Percentiles rank a stretch among this genome's conserved stretches.
phyloP scores from a whole-genome alignment of 1,140 invertebrate genomes.

The Drosophila grimshawi region DNA sequence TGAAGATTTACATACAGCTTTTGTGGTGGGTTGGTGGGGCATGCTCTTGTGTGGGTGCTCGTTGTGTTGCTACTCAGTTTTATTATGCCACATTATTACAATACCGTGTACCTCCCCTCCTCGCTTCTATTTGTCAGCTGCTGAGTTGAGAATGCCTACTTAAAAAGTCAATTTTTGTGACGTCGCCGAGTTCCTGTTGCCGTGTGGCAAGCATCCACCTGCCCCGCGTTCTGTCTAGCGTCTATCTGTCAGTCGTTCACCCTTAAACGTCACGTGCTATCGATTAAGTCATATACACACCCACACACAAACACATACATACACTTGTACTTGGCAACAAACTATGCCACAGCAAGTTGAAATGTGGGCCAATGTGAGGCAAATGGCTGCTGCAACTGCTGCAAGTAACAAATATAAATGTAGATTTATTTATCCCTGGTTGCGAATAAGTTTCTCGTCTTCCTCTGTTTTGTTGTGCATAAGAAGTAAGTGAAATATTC shows the following conservation, averaged over 20 bases:
- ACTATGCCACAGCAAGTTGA: conserved; percentile 27
- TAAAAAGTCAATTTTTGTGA: conserved; percentile 78
- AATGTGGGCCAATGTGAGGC: conserved; percentile 37
- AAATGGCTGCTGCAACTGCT: conserved; percentile 12
- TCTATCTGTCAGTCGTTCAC: conserved; percentile 75
- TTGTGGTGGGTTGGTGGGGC: conserved; percentile 16
- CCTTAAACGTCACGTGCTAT: conserved; percentile 78
- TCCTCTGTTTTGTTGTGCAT: conserved; percentile 1
- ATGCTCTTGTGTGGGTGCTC: neutral
- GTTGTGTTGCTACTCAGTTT: conserved; percentile 30
- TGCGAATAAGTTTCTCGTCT: conserved; percentile 12
- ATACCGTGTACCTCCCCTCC: conserved; percentile 40
- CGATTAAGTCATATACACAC: conserved; percentile 56
- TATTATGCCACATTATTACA: conserved; percentile 74
- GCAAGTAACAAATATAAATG: conserved; percentile 52
- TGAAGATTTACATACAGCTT: conserved; percentile 33
- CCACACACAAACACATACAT: conserved; percentile 3
- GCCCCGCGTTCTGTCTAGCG: neutral
- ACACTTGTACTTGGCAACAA: conserved; percentile 5
- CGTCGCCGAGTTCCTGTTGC: conserved; percentile 57
- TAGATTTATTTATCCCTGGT: conserved; percentile 66
- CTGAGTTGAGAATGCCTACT: conserved; percentile 59
- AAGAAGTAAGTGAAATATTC: conserved; percentile 40
- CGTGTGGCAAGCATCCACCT: conserved; percentile 18
- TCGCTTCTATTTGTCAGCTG: neutral